Conservation (phyloP, 2,797 vertebrate species). For the Acestrorhynchus altus region DNA sequence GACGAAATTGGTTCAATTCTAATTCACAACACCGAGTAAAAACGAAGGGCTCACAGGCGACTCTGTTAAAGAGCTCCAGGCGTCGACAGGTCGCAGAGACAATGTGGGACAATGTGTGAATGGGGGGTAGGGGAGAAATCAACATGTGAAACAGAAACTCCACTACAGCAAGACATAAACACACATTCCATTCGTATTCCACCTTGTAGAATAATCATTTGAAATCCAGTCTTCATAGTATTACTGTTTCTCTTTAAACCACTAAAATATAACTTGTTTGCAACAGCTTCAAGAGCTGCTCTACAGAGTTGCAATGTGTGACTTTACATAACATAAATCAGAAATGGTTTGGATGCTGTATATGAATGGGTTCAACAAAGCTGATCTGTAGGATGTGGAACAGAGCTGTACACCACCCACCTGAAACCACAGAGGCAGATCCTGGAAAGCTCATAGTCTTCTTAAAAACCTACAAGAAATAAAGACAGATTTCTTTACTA, state of each 20-base stretch:
- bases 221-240: not conserved
- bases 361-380: not conserved
- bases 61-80: not conserved
- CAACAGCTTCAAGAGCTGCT: too few species aligned
- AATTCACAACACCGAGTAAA: not conserved
- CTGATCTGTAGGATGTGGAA: not conserved
- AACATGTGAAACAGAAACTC: not conserved
- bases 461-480: conserved; percentile 78
- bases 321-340: not conserved
- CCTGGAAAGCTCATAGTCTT: conserved; percentile 83
- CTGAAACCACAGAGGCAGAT: conserved; percentile 81
- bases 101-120: not conserved
- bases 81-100: not conserved
- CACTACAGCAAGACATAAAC: not conserved
- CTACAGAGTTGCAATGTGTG: not conserved
- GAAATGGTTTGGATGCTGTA: not conserved
- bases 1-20: too few species aligned
- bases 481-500: not conserved
- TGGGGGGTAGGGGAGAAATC: not conserved
- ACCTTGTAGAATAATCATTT: not conserved
- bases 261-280: not conserved
- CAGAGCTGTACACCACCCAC: conserved; percentile 70
- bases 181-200: not conserved
- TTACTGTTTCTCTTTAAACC: not conserved
- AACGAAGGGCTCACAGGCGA: not conserved